Evolutionary conservation across 1,140 invertebrate species (phyloP).

Genomic region (Ectropis grisescens): DNA sequence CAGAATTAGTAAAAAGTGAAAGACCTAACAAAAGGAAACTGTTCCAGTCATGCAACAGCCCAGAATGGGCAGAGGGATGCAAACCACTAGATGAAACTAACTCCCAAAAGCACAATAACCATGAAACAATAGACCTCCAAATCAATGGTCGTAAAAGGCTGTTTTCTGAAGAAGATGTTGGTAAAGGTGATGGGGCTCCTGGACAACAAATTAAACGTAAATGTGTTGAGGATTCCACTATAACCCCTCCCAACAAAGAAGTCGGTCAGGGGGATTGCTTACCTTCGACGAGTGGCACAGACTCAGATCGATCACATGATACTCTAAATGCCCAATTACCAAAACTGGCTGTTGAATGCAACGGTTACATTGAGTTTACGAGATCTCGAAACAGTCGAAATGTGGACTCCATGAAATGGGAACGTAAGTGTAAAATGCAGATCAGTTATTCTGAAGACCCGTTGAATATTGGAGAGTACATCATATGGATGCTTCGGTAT

Average conservation of each 20-base stretch:
- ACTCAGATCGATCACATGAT: constrained; percentile 43
- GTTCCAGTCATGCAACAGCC: constrained; percentile 34
- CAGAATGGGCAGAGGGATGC: constrained; percentile 49
- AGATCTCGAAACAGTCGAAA: constrained; percentile 62
- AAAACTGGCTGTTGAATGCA: constrained; percentile 51
- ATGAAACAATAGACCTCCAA: constrained; percentile 5
- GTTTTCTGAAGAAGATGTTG: constrained; percentile 19
- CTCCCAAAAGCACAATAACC: constrained; percentile 3
- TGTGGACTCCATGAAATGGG: constrained; percentile 66
- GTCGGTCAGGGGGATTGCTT: constrained; percentile 58
- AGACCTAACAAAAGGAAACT: constrained; percentile 32
- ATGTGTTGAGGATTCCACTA: constrained; percentile 11
- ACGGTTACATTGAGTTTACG: constrained; percentile 69
- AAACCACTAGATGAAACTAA: constrained; percentile 23
- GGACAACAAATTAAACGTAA: constrained; percentile 24
- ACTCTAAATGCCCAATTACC: constrained; percentile 43
- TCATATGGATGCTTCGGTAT: constrained; percentile 71
- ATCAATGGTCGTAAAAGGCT: constrained; percentile 17
- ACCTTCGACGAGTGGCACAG: constrained; percentile 54
- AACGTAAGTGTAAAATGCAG: constrained; percentile 71
- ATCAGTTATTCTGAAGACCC: constrained; percentile 68
- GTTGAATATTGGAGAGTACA: constrained; percentile 66
- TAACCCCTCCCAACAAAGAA: constrained; percentile 47
- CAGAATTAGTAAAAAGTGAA: constrained; percentile 28
- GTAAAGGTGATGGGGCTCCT: constrained; percentile 40